Evolutionary conservation across 1,140 invertebrate genomes (phyloP).

Genomic region (Eurosta solidaginis): DNA sequence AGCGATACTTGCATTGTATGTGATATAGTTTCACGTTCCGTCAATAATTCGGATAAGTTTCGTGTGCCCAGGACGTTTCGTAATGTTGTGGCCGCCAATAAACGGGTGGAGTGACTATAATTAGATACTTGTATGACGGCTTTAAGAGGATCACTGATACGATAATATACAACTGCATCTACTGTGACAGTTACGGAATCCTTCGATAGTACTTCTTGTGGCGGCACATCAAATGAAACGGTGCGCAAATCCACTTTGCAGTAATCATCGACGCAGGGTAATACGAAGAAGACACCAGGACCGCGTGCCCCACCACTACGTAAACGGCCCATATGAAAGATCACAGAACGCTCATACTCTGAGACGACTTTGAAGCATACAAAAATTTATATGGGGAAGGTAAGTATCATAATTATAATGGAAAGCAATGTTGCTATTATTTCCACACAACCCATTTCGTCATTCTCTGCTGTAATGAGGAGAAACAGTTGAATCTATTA

Average conservation of each 20-base stretch:
- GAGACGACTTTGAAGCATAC: slow-evolving; percentile 77
- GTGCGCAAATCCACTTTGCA: slow-evolving; percentile 86
- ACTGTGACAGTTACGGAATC: slow-evolving; percentile 93
- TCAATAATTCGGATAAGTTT: slow-evolving; percentile 70
- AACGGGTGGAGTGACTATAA: slow-evolving; percentile 78
- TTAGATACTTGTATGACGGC: slow-evolving; percentile 81
- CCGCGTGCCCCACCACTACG: slow-evolving; percentile 63
- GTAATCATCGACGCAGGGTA: slow-evolving; percentile 90
- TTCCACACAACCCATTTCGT: slow-evolving; percentile 72
- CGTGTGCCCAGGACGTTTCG: slow-evolving; percentile 91
- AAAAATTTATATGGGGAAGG: slow-evolving; percentile 83
- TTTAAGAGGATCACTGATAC: slow-evolving; percentile 77
- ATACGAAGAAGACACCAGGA: slow-evolving; percentile 86
- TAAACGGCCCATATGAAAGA: slow-evolving; percentile 84
- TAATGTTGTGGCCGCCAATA: slow-evolving; percentile 85
- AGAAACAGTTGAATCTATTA: neutral
- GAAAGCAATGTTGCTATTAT: slow-evolving; percentile 80
- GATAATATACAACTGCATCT: slow-evolving; percentile 91
- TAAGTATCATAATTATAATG: slow-evolving; percentile 76
- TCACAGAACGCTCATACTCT: slow-evolving; percentile 88
- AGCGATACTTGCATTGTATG: slow-evolving; percentile 58
- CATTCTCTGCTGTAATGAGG: slow-evolving; percentile 62
- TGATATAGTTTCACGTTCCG: slow-evolving; percentile 87
- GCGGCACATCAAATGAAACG: slow-evolving; percentile 65
- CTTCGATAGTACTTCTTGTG: slow-evolving; percentile 80